Base-by-base conservation (phyloP, 2,888 invertebrate genomes). In the Drosophila peninsularis region DNA sequence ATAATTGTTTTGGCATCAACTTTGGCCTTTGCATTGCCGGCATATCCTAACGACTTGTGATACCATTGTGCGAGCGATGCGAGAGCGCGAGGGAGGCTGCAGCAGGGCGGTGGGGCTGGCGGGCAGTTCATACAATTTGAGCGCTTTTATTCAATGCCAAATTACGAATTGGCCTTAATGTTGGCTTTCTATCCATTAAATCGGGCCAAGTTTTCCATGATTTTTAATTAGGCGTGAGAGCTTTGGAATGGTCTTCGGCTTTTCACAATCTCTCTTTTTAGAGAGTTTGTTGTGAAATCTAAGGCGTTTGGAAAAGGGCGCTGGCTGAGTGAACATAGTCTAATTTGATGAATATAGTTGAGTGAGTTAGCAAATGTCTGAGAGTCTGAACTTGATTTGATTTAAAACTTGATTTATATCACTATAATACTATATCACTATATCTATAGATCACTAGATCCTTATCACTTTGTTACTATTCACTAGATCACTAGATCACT, bases 151-250 rank as follows among this genome's bases (percentile, higher is more conserved):
- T 55, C 24, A 56, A 49, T 56, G 55, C 58, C 55, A 69, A 63
- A 53, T 61, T 61, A 39, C 34, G 30, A 74, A 52, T 71, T 54
- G 47, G 44, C 39, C 57, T 63, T 49, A 30, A 64, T 63, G 66
- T 17, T 50, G 44, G 44, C 53, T 45, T 34, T 13, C 58, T 30
- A 65, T 21, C 52, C 14, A 45, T 24, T 21, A 41, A 30, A 39
- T 41, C 19, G 17, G n/a, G 37, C 21, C 36, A 62, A 53, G 58
- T 49, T 68, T 37, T 52, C 9, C 61, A 41, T 62, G 50, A 50
- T 50, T 79, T 80, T 80, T 80, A 82, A 80, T 82, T 82, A 80
- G 74, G 66, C 71, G 67, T 77, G 49, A 82, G 67, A 74, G 80
- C 76, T 66, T 78, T 71, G 47, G 54, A 30, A 41, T 42, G 19